Evolutionary conservation across 2,797 vertebrate genomes (phyloP).

Genomic region (Xenops minutus): DNA sequence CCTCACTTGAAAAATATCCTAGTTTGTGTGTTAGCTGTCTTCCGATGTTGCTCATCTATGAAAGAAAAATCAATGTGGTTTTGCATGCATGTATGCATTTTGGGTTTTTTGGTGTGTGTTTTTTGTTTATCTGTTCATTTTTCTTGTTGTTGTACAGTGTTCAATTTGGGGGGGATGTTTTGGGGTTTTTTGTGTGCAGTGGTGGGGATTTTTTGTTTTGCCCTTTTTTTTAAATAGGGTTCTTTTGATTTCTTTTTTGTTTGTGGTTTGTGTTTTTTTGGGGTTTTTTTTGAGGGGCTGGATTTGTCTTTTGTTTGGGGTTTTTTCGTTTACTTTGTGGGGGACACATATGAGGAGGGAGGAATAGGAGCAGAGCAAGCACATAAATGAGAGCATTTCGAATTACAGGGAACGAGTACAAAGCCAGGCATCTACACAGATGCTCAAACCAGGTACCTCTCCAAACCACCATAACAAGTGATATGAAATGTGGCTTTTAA

Average conservation of each 20-base stretch:
- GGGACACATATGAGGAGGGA: not conserved
- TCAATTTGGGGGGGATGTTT: not conserved
- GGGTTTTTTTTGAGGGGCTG: no score
- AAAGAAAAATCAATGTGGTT: not conserved
- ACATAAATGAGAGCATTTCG: not conserved
- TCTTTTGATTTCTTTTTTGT: not conserved
- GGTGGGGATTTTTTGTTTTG: not conserved
- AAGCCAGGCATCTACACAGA: not conserved
- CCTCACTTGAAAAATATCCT: not conserved
- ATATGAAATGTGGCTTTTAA: not conserved
- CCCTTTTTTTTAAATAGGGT: no score
- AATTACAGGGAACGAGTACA: not conserved
- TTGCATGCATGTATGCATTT: not conserved
- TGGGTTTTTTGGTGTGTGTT: not conserved
- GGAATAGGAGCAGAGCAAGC: not conserved
- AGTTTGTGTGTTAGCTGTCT: not conserved
- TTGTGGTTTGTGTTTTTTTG: no score
- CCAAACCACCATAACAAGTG: not conserved
- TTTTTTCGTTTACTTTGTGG: not conserved
- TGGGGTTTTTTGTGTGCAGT: fast-evolving
- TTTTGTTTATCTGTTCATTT: not conserved
- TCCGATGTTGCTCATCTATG: not conserved
- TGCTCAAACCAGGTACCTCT: not conserved
- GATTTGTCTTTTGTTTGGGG: not conserved
- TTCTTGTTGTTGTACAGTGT: not conserved